A percentile compares a stretch with the other conserved stretches of the same genome.
Evolutionary conservation across 2,888 invertebrate species (phyloP).

Genomic region (Malthinus seriepunctatus): DNA sequence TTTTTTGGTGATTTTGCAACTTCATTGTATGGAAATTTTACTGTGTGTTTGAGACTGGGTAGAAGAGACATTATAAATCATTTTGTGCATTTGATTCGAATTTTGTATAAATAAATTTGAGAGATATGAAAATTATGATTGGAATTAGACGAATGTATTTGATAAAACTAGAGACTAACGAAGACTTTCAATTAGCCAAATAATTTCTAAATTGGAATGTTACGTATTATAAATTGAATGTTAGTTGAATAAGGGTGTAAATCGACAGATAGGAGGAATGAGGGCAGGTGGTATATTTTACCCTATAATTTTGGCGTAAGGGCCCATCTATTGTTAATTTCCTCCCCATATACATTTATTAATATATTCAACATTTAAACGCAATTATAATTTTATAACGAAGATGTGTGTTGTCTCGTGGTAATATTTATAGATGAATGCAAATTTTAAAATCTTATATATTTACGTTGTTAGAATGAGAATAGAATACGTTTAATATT

Average conservation of each 20-base stretch:
- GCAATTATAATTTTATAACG: slow-evolving; percentile 38
- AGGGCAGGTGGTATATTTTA: slow-evolving; percentile 43
- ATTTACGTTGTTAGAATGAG: slow-evolving; percentile 33
- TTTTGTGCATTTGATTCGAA: too few species aligned
- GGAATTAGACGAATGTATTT: too few species aligned
- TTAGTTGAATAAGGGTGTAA: slow-evolving; percentile 32
- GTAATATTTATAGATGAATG: slow-evolving; percentile 34
- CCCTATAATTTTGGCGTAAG: slow-evolving; percentile 42
- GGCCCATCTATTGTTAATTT: slow-evolving; percentile 37
- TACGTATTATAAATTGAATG: slow-evolving; percentile 32
- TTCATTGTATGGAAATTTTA: too few species aligned
- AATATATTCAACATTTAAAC: slow-evolving; percentile 41
- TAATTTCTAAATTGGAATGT: slow-evolving; percentile 25
- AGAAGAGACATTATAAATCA: too few species aligned
- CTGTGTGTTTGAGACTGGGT: too few species aligned
- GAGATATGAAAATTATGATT: too few species aligned
- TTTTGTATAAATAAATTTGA: too few species aligned
- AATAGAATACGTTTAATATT: slow-evolving; percentile 35
- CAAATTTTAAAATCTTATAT: slow-evolving; percentile 33
- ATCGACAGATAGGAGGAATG: slow-evolving; percentile 24
- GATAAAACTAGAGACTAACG: background rate
- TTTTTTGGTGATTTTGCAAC: too few species aligned
- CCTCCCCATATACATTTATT: slow-evolving; percentile 34
- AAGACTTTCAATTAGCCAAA: slow-evolving; percentile 3
- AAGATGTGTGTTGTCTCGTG: slow-evolving; percentile 18